Evolutionary conservation across 2,113 vertebrate genomes (phyloP).

Genomic region (Sorex fumeus): DNA sequence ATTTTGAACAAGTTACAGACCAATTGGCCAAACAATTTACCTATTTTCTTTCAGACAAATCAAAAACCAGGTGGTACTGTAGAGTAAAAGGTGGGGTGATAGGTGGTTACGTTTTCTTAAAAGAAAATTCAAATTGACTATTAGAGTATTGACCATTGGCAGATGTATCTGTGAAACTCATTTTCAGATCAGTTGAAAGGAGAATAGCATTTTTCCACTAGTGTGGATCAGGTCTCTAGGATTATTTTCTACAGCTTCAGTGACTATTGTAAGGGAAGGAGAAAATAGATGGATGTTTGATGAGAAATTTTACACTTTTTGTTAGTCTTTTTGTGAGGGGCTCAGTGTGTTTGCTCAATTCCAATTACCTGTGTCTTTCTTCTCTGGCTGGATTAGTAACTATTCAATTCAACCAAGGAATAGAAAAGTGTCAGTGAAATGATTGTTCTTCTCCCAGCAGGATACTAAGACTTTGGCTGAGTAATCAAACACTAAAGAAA

Average conservation of each 20-base stretch:
- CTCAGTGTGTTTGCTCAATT: conserved; percentile 69
- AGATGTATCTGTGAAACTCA: conserved; percentile 69
- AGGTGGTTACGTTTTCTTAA: neutral
- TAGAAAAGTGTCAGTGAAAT: conserved; percentile 77
- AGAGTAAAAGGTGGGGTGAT: neutral
- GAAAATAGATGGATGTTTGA: conserved; percentile 77
- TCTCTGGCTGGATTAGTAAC: conserved; percentile 76
- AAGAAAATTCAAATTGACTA: conserved; percentile 49
- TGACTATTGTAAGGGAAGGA: conserved; percentile 67
- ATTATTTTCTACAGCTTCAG: conserved; percentile 58
- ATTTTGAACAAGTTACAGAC: neutral
- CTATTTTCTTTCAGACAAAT: neutral
- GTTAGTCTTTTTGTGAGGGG: conserved; percentile 60
- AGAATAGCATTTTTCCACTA: conserved; percentile 56
- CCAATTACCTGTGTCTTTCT: conserved; percentile 72
- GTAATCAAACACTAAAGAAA: conserved; percentile 82
- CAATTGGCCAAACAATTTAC: neutral
- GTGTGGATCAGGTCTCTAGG: conserved; percentile 5
- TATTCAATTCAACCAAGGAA: conserved; percentile 75
- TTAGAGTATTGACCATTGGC: conserved; percentile 60
- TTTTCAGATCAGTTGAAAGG: conserved; percentile 52
- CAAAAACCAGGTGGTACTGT: neutral
- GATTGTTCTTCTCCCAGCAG: conserved; percentile 74
- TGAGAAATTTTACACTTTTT: conserved; percentile 70
- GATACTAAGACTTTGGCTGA: conserved; percentile 80